A percentile compares a stretch with the other conserved stretches of the same genome.
These are phyloP conservation scores for Anabacerthia variegaticeps DNA, from an alignment of 2,797 vertebrate genomes.

Conservation along the genomic window DNA sequence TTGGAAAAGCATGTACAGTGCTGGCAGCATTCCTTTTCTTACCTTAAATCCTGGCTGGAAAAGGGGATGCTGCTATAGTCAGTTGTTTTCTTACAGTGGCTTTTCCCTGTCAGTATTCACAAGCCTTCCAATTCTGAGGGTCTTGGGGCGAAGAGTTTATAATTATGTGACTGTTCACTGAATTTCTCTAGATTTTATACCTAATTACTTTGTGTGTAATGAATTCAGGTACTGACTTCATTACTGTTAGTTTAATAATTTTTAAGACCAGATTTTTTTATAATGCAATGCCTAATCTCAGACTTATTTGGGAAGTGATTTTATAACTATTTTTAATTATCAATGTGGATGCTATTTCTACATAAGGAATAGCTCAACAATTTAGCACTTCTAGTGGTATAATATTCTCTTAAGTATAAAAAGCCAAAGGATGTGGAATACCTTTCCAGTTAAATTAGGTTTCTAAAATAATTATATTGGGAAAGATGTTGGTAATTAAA, in stretches of 20 bases:
- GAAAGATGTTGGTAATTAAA: not conserved
- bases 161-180: not conserved
- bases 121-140: not conserved
- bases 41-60: not conserved
- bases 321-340: not conserved
- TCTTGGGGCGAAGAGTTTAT: not conserved
- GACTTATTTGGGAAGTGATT: not conserved
- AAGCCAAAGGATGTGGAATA: not conserved
- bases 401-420: not conserved
- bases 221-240: not conserved
- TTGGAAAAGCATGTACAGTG: not conserved
- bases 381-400: not conserved
- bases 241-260: not conserved
- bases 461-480: not conserved
- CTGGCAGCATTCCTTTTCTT: conserved; percentile 12
- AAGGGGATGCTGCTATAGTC: not conserved
- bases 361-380: not conserved
- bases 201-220: not conserved
- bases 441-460: not conserved
- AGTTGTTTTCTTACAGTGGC: not conserved
- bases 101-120: not conserved
- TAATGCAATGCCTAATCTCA: not conserved
- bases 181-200: not conserved
- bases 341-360: not conserved
- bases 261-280: not conserved